Percentiles rank a stretch among this genome's conserved stretches.
phyloP scores from a whole-genome alignment of 2,113 vertebrate species.

The Cisticola juncidis region DNA sequence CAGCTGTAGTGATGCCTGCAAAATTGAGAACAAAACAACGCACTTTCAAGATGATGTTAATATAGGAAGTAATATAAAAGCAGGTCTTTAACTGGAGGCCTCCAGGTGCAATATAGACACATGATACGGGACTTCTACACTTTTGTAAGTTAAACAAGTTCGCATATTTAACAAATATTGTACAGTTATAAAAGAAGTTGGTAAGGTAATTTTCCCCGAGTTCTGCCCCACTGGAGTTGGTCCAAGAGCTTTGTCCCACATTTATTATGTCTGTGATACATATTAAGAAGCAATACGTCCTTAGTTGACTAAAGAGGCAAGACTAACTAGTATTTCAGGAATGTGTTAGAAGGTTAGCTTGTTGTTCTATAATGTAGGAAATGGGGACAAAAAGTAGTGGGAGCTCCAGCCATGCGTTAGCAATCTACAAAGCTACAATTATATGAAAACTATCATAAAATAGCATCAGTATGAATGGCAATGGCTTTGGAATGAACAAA shows the following conservation, averaged over 20 bases:
- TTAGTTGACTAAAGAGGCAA: neutral
- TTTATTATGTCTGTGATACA: neutral
- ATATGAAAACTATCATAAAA: neutral
- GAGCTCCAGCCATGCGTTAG: neutral
- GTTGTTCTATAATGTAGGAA: neutral
- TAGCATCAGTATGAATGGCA: neutral
- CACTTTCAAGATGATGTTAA: fast-evolving
- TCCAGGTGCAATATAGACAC: neutral
- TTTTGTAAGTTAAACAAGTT: neutral
- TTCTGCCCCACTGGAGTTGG: neutral
- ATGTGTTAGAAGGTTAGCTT: neutral
- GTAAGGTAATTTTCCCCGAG: neutral
- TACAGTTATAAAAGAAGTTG: neutral
- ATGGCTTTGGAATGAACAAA: neutral
- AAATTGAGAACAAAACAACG: neutral
- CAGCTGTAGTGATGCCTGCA: neutral
- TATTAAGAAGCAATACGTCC: neutral
- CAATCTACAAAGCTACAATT: neutral
- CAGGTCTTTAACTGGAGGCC: neutral
- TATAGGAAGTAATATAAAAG: neutral
- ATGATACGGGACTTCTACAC: neutral
- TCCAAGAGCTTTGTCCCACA: neutral
- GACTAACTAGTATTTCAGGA: neutral
- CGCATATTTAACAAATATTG: neutral
- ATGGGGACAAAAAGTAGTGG: neutral